phyloP scores from a whole-genome alignment of 2,113 vertebrate genomes.

The Rutilus rutilus region DNA sequence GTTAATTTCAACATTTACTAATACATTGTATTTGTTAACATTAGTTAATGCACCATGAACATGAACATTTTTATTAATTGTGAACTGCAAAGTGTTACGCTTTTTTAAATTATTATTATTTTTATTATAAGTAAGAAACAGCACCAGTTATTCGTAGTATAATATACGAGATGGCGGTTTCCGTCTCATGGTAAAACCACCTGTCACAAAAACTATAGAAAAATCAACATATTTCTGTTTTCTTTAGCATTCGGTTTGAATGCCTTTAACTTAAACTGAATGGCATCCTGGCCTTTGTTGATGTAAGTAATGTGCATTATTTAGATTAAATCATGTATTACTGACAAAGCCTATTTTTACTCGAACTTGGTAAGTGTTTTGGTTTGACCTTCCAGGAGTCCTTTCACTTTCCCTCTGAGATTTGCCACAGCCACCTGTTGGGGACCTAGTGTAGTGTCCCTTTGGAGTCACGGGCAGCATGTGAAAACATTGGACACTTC shows the following conservation, averaged over 20 bases:
- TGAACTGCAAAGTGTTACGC: neutral
- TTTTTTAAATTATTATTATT: neutral
- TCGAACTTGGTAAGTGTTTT: neutral
- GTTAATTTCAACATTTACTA: too few species aligned
- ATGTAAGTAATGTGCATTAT: neutral
- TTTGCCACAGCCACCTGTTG: neutral
- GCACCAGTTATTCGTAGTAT: neutral
- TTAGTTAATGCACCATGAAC: too few species aligned
- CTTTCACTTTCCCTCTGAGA: neutral
- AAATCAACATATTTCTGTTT: neutral
- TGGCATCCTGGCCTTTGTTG: neutral
- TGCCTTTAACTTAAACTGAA: neutral
- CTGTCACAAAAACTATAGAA: neutral
- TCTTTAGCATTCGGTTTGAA: neutral
- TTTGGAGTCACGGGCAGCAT: constrained; percentile 31
- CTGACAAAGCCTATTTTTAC: neutral
- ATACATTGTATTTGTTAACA: too few species aligned
- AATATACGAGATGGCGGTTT: neutral
- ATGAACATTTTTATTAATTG: neutral
- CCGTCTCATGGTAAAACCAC: neutral
- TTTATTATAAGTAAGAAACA: neutral
- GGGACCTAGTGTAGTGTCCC: constrained; percentile 28
- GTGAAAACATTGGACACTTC: constrained; percentile 42
- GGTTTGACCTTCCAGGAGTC: neutral
- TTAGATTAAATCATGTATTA: neutral